phyloP scores from a whole-genome alignment of 2,888 invertebrate species.

The Drosophila anomalipes region DNA sequence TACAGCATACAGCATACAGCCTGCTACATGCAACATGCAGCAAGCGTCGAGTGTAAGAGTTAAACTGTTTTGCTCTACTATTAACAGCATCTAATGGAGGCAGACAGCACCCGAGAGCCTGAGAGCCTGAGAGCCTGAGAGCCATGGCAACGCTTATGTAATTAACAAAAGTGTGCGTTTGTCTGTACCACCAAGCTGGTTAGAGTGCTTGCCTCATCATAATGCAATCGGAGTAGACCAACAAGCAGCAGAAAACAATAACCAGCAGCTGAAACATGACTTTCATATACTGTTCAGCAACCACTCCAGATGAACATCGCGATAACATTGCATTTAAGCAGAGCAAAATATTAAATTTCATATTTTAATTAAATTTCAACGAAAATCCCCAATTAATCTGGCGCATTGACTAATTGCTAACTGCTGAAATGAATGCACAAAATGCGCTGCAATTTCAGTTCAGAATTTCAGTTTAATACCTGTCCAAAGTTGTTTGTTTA shows the following conservation, averaged over 20 bases:
- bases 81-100: conserved; percentile 72
- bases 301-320: conserved; percentile 13
- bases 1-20: not conserved
- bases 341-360: conserved; percentile 1
- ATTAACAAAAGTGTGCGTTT: conserved; percentile 54
- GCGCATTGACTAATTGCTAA: conserved; percentile 10
- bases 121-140: conserved; percentile 1
- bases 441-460: not conserved
- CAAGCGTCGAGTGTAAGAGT: conserved; percentile 57
- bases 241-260: not conserved
- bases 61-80: conserved; percentile 73
- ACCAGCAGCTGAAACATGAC: conserved; percentile 32
- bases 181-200: not conserved
- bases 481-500: not conserved
- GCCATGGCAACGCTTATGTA: conserved; percentile 60
- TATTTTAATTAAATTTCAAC: not conserved
- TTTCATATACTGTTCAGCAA: conserved; percentile 6
- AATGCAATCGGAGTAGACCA: conserved; percentile 13
- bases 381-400: not conserved
- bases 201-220: conserved; percentile 30
- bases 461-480: not conserved
- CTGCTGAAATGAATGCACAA: not conserved
- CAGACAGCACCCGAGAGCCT: conserved; percentile 38
- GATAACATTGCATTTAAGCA: not conserved
- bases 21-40: conserved; percentile 17